Percentiles rank a stretch among this genome's conserved stretches.
These are phyloP conservation scores for Aphodius sticticus DNA, from an alignment of 2,888 invertebrate genomes.

Conservation along the genomic window DNA sequence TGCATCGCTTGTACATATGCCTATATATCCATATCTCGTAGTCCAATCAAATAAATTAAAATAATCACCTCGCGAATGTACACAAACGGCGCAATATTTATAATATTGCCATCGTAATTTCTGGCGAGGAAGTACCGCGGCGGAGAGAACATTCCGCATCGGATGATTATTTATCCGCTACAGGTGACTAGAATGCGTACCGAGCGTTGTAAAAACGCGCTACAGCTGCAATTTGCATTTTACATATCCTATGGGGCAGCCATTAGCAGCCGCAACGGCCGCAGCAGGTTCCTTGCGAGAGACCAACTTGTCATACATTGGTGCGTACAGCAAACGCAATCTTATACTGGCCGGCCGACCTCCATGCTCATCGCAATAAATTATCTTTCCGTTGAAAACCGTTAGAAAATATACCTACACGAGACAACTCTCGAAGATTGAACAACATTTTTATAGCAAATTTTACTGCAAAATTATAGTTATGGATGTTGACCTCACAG, in stretches of 20 bases:
- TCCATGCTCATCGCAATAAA: background rate
- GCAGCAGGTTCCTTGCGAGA: background rate
- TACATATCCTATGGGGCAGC: background rate
- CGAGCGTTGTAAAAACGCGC: background rate
- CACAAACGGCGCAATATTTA: background rate
- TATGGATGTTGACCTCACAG: too few species aligned
- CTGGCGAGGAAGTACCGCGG: background rate
- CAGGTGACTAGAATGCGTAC: conserved; percentile 4
- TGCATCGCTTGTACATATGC: too few species aligned
- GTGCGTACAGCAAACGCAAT: conserved; percentile 4
- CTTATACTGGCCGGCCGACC: background rate
- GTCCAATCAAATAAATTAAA: background rate
- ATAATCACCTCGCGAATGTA: background rate
- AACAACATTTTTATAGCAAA: too few species aligned
- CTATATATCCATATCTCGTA: too few species aligned
- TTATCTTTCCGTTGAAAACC: background rate
- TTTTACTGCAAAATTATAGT: too few species aligned
- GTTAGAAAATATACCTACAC: background rate
- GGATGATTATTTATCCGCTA: background rate
- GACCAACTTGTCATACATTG: background rate
- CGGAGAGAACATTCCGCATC: background rate
- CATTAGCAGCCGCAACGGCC: background rate
- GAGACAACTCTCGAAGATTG: background rate
- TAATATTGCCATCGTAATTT: background rate
- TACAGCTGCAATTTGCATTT: conserved; percentile 4